Percentiles rank a stretch among this genome's conserved stretches.
Conservation (phyloP, 2,113 vertebrate genomes). For the Elanus axillaris region DNA sequence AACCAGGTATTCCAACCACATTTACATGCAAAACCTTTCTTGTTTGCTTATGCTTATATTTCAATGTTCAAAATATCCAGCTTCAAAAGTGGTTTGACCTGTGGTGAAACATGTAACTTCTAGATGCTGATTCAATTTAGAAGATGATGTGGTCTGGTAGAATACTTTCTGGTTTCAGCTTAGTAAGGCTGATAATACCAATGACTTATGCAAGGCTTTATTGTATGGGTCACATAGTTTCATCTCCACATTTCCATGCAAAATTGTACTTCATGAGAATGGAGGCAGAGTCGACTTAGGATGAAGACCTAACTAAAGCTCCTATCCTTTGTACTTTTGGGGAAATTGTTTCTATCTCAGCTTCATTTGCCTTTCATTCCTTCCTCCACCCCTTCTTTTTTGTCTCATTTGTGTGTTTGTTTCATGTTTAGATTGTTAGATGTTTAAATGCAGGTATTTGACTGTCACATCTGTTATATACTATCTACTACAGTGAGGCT, state of each 20-base stretch:
- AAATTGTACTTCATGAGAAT: background rate
- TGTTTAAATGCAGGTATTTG: background rate
- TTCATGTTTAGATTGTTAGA: background rate
- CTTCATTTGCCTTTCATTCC: background rate
- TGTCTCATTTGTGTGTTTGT: background rate
- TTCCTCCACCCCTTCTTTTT: background rate
- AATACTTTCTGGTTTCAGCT: background rate
- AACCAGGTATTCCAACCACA: background rate
- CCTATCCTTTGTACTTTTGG: background rate
- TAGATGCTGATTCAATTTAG: background rate
- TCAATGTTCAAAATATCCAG: background rate
- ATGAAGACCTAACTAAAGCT: background rate
- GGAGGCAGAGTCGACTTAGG: background rate
- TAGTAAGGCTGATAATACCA: background rate
- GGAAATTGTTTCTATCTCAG: background rate
- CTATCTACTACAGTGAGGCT: background rate
- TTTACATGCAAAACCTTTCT: background rate
- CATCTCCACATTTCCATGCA: background rate
- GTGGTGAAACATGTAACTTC: background rate
- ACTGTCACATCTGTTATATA: background rate
- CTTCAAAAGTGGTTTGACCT: background rate
- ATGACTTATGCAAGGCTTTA: background rate
- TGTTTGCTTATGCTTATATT: background rate
- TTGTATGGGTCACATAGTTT: background rate
- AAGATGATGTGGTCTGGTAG: background rate